Evolutionary conservation across 2,797 vertebrate species (phyloP).

Genomic region (Anisognathus igniventris): DNA sequence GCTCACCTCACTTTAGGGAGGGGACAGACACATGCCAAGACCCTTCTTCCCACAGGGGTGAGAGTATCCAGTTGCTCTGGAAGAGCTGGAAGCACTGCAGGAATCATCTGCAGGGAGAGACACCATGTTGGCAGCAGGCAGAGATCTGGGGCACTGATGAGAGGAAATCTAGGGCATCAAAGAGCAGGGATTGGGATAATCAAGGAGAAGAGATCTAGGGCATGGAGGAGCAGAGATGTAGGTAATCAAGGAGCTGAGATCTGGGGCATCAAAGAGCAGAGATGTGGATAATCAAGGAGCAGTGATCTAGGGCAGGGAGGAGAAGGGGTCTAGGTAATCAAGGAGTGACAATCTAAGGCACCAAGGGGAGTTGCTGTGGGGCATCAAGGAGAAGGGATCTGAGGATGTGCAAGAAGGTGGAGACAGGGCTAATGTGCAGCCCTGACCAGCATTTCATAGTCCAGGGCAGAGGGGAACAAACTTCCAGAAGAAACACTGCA

Average conservation of each 20-base stretch:
- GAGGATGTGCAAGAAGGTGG: not conserved
- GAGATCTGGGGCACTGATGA: slow-evolving; percentile 28
- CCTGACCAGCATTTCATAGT: not conserved
- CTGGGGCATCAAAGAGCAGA: not conserved
- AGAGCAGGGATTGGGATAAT: slow-evolving; percentile 2
- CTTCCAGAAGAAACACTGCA: not conserved
- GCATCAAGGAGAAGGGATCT: not conserved
- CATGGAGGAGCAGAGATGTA: not conserved
- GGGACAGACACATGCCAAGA: not conserved
- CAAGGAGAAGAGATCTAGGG: slow-evolving; percentile 9
- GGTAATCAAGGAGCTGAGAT: slow-evolving; percentile 14
- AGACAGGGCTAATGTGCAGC: not conserved
- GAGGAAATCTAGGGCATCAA: slow-evolving; percentile 17
- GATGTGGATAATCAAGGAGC: not conserved
- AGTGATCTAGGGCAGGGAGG: not conserved
- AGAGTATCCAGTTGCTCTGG: not conserved
- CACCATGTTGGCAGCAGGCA: not conserved
- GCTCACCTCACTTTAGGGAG: not conserved
- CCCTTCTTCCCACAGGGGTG: not conserved
- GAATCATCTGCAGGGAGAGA: not conserved
- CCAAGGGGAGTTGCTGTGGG: not conserved
- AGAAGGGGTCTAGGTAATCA: not conserved
- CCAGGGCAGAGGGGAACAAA: not conserved
- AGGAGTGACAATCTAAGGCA: not conserved
- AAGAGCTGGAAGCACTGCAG: not conserved